Base-by-base conservation (phyloP, 2,888 invertebrate species). In the Hyles lineata region DNA sequence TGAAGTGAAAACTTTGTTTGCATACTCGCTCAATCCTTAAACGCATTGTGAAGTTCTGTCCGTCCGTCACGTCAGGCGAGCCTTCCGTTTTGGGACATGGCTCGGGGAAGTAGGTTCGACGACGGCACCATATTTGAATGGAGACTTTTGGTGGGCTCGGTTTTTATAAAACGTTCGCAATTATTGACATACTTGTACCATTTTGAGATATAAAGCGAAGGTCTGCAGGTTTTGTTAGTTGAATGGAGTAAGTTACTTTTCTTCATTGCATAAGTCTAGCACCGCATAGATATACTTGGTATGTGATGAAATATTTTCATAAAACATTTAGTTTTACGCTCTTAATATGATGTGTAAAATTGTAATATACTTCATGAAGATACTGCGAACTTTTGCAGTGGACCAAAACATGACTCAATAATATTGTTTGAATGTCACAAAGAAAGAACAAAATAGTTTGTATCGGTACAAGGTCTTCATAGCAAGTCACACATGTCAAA, bases 1-100 rank as follows among this genome's bases (percentile, higher is more conserved):
- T 19, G 17, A 43, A 43, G 25, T 25, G 67, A 67, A 67, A 50
- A 50, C 15, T 11, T 15, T 7, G 67, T 67, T 67, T 23, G 15
- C 67, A 67, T 67, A 67, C 67, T 8, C 67, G 67, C 17, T 23
- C 43, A 23, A 67, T 50, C 67, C 67, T 67, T 67, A 67, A 67
- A 50, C 50, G 67, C 25, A 21, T 32, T 32, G 19, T 67, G 23
- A 67, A 23, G 67, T 23, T 50, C 67, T 67, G 32, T 62, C 62
- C 17, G 62, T 62, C 17, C 17, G 43, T 43, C 55, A n/a, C 43
- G 43, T 43, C 55, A n/a, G 55, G 55, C 55, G 55, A 17, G 50
- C 2, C 23, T 17, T 25, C 67, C 67, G 67, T 67, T 67, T 67
- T 50, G 67, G 67, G 21, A 11, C 23, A 23, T 23, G 43, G 35